Evolutionary conservation across 2,888 invertebrate species (phyloP).

Genomic region (Hedychridium roseum): DNA sequence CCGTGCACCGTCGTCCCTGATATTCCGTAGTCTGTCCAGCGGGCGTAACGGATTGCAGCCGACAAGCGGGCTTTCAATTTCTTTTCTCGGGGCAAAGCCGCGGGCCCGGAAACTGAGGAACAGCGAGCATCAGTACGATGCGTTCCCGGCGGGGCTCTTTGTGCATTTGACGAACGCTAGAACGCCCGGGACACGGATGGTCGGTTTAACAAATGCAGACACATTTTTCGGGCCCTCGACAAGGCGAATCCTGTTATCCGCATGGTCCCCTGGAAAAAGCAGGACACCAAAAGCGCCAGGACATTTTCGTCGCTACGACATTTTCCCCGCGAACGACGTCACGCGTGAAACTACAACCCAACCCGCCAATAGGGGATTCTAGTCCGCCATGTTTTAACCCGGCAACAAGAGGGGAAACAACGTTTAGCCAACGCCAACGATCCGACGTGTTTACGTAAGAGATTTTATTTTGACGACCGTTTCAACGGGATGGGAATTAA

Average conservation of each 20-base stretch:
- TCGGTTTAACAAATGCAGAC: constrained; percentile 28
- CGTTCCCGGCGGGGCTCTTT: constrained; percentile 12
- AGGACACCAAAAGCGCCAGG: too few species aligned
- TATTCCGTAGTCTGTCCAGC: constrained; percentile 13
- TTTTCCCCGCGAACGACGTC: too few species aligned
- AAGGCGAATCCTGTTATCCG: constrained; percentile 1
- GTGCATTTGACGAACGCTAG: constrained; percentile 32
- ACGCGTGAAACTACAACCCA: too few species aligned
- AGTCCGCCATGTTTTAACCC: too few species aligned
- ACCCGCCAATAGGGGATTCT: too few species aligned
- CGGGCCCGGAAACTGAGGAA: constrained; percentile 2
- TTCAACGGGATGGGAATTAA: too few species aligned
- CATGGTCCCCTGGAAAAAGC: too few species aligned
- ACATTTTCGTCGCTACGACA: too few species aligned
- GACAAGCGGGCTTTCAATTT: constrained; percentile 28
- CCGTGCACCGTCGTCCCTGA: constrained; percentile 12
- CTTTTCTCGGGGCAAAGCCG: constrained; percentile 11
- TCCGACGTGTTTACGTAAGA: too few species aligned
- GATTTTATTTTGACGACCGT: too few species aligned
- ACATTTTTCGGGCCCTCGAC: constrained; percentile 13
- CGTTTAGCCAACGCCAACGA: too few species aligned
- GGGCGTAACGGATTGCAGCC: constrained; percentile 22
- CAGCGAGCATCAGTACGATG: constrained; percentile 14
- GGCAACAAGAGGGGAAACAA: too few species aligned
- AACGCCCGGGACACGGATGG: constrained; percentile 17